Conservation (phyloP, 2,113 vertebrate genomes). For the Spilogale gracilis region DNA sequence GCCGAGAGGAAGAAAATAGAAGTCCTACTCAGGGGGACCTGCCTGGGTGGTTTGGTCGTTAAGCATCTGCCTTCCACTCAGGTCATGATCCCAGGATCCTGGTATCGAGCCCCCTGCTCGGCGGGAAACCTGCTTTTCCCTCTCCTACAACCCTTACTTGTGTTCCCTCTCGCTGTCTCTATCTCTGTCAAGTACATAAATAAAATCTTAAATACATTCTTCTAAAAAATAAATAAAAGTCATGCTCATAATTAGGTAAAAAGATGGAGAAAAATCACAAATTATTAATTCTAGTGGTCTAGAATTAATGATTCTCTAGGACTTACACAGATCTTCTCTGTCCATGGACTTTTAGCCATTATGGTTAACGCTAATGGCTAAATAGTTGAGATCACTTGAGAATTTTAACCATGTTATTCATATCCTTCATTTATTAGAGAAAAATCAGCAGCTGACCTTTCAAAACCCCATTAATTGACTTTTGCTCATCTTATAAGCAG, state of each 20-base stretch:
- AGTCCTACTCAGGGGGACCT: not conserved
- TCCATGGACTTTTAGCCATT: not conserved
- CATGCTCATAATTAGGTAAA: not conserved
- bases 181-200: too few species aligned
- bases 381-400: not conserved
- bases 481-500: slow-evolving; percentile 23
- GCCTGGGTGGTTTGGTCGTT: too few species aligned
- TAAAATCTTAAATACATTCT: too few species aligned
- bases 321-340: not conserved
- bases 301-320: not conserved
- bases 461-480: not conserved
- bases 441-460: slow-evolving; percentile 43
- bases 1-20: not conserved
- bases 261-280: not conserved
- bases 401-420: not conserved
- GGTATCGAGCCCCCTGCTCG: too few species aligned
- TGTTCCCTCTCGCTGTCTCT: too few species aligned
- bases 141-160: too few species aligned
- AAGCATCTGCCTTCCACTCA: too few species aligned
- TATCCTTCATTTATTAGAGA: not conserved
- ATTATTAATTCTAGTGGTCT: not conserved
- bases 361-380: not conserved
- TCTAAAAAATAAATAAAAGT: not conserved
- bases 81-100: too few species aligned
- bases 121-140: too few species aligned